Base-by-base conservation (phyloP, 2,888 invertebrate genomes). In the Acrobasis repandana region DNA sequence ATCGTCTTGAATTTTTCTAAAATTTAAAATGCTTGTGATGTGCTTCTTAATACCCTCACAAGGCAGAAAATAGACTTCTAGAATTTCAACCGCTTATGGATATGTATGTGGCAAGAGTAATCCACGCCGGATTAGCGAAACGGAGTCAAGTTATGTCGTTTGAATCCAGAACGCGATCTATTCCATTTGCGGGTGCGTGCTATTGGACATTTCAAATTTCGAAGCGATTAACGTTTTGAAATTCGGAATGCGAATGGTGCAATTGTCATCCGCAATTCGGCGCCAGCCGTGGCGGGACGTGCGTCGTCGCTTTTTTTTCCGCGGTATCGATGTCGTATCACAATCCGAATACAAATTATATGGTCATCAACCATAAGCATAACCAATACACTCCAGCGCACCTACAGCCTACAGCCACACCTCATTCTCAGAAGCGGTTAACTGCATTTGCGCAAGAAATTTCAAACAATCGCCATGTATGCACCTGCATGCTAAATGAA, bases 331-430 rank as follows among this genome's bases (percentile, higher is more conserved):
- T 70, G 73, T 72, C 73, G 78, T 71, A 74, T 68, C 72, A 79
- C 84, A 80, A 80, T 80, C 77, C 82, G 88, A 85, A 89, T 88
- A 88, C 88, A 83, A 88, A 89, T 87, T 81, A 77, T 74, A 67
- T 62, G 63, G 64, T 65, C 76, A 82, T 76, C 76, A 77, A 28
- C 43, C 59, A 52, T 52, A 33, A 52, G 34, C 60, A 34, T 52
- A 18, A 52, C 47, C 60, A 34, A 58, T 57, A 47, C 46, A 47
- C 38, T 28, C 57, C 47, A 47, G 47, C 74, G 72, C 77, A 78
- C 71, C 74, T 74, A 71, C 65, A 70, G 74, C 71, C 74, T 74
- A 71, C 65, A 70, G 74, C 61, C 62, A 63, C 65, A 65, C 58
- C 56, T 65, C 70, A 70, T 80, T 86, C 86, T 67, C 65, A 78